Conservation (phyloP, 2,888 invertebrate genomes). For the Hypsopygia costalis region DNA sequence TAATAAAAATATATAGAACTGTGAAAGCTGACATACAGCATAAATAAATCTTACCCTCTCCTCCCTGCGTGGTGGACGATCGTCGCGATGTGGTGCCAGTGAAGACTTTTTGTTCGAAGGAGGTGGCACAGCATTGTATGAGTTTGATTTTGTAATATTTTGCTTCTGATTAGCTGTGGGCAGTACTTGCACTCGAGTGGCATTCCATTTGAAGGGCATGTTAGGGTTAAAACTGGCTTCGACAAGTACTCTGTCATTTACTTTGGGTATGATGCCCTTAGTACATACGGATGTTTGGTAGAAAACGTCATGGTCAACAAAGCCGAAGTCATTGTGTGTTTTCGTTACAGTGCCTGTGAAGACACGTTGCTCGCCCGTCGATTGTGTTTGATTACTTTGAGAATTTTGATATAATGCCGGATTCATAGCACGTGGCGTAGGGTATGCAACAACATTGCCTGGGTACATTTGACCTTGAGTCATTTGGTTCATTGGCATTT, state of each 20-base stretch:
- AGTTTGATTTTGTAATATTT: constrained; percentile 58
- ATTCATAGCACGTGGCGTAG: constrained; percentile 89
- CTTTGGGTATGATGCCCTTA: constrained; percentile 91
- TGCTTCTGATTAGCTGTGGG: constrained; percentile 62
- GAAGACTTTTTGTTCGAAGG: constrained; percentile 72
- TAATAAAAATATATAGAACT: too few relatives aligned
- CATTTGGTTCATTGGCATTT: constrained; percentile 80
- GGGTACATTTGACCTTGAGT: constrained; percentile 86
- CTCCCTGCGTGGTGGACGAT: constrained; percentile 52
- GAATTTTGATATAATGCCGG: constrained; percentile 86
- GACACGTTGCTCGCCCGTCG: constrained; percentile 86
- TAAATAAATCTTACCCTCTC: constrained; percentile 55
- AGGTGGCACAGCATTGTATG: constrained; percentile 88
- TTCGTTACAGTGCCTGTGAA: constrained; percentile 98
- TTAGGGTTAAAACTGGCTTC: constrained; percentile 96
- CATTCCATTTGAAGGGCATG: constrained; percentile 99
- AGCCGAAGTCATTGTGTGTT: constrained; percentile 95
- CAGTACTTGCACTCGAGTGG: constrained; percentile 93
- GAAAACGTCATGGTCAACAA: constrained; percentile 98
- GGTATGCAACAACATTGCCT: constrained; percentile 90
- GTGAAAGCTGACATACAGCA: too few relatives aligned
- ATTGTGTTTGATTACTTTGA: constrained; percentile 53
- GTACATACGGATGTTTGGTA: constrained; percentile 95
- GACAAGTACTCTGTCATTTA: constrained; percentile 95
- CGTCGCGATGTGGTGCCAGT: constrained; percentile 53